phyloP scores from a whole-genome alignment of 2,888 invertebrate genomes.

The Acanthosepion esculentum region DNA sequence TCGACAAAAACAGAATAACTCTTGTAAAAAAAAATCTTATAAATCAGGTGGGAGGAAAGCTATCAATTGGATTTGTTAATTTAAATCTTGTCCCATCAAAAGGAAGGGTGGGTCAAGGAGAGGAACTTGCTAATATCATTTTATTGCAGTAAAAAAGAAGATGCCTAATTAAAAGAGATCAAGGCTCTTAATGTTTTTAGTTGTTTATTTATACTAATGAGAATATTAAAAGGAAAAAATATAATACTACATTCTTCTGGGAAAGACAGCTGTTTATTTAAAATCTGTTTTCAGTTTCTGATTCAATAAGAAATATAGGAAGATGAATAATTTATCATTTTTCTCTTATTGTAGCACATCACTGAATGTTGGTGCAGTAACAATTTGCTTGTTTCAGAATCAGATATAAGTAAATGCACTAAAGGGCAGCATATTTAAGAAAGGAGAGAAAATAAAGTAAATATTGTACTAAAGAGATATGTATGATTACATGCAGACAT shows the following conservation, averaged over 20 bases:
- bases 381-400: too few species aligned
- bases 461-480: too few species aligned
- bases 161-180: neutral
- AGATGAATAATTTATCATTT: too few species aligned
- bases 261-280: neutral
- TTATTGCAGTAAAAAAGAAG: neutral
- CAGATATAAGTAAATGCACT: too few species aligned
- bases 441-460: too few species aligned
- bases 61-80: constrained; percentile 33
- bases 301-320: neutral
- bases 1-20: neutral
- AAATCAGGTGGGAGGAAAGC: neutral
- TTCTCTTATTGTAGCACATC: too few species aligned
- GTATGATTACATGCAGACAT: too few species aligned
- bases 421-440: too few species aligned
- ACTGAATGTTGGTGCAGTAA: too few species aligned
- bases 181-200: neutral
- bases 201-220: neutral
- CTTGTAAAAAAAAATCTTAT: too few species aligned
- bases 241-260: neutral
- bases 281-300: neutral
- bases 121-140: neutral
- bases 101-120: neutral
- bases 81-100: neutral
- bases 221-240: neutral